A percentile compares a stretch with the other conserved stretches of the same genome.
Conservation (phyloP, 1,140 invertebrate species). For the Drosophila bocqueti region DNA sequence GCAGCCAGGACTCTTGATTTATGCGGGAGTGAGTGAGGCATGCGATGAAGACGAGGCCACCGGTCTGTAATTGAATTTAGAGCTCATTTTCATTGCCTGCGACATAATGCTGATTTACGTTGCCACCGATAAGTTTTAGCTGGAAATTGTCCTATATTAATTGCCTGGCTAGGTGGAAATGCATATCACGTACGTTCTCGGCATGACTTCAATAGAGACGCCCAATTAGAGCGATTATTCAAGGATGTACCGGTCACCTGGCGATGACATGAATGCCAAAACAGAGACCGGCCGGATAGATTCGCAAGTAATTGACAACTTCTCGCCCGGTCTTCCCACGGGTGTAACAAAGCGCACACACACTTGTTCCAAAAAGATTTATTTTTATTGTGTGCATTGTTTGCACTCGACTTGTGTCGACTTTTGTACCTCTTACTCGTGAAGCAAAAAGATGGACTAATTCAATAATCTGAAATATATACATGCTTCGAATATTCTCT, state of each 20-base stretch:
- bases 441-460: not conserved
- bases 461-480: not conserved
- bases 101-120: conserved; percentile 81
- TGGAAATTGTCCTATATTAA: conserved; percentile 72
- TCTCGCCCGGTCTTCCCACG: conserved; percentile 70
- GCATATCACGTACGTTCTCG: conserved; percentile 71
- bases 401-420: conserved; percentile 55
- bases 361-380: conserved; percentile 63
- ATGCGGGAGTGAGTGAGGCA: conserved; percentile 44
- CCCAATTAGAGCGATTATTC: conserved; percentile 80
- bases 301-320: conserved; percentile 74
- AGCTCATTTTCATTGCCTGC: conserved; percentile 78
- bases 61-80: conserved; percentile 77
- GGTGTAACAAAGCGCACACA: conserved; percentile 74
- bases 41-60: conserved; percentile 41
- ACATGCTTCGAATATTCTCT: not conserved
- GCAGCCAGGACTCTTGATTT: conserved; percentile 58
- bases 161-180: conserved; percentile 58
- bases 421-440: conserved; percentile 15
- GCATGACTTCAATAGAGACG: conserved; percentile 45
- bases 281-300: conserved; percentile 47
- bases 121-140: conserved; percentile 53
- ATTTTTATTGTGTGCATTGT: conserved; percentile 83
- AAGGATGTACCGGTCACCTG: conserved; percentile 42
- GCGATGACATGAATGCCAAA: conserved; percentile 78